These are phyloP conservation scores for Pantherophis guttatus DNA, from an alignment of 2,113 vertebrate genomes.

Conservation along the genomic window DNA sequence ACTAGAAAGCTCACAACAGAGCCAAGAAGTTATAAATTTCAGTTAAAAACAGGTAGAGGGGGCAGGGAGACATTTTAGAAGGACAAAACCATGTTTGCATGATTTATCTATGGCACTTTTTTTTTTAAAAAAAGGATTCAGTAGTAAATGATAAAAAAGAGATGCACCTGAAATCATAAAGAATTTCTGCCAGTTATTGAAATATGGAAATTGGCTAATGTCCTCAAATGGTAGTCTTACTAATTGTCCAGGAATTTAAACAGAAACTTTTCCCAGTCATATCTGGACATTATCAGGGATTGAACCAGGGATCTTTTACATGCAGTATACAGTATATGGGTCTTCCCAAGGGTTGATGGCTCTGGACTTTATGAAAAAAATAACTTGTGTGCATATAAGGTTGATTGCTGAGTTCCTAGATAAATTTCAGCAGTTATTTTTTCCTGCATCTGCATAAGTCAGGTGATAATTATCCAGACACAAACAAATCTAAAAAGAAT, in stretches of 20 bases:
- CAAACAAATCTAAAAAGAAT: not conserved
- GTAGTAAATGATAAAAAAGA: not conserved
- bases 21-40: not conserved
- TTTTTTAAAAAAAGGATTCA: not conserved
- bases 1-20: not conserved
- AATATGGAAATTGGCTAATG: not conserved
- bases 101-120: not conserved
- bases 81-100: not conserved
- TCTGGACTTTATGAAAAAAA: not conserved
- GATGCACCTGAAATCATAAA: not conserved
- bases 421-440: not conserved
- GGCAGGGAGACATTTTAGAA: not conserved
- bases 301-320: not conserved
- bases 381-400: not conserved
- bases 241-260: not conserved
- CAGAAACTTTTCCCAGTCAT: not conserved
- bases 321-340: no score
- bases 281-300: not conserved
- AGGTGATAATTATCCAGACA: not conserved
- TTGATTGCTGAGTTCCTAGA: not conserved
- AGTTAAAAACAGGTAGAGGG: not conserved
- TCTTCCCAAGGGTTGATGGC: not conserved
- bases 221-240: not conserved
- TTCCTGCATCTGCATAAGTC: not conserved
- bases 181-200: not conserved